Base-by-base conservation (phyloP, 1,140 invertebrate genomes). In the Apis florea region DNA sequence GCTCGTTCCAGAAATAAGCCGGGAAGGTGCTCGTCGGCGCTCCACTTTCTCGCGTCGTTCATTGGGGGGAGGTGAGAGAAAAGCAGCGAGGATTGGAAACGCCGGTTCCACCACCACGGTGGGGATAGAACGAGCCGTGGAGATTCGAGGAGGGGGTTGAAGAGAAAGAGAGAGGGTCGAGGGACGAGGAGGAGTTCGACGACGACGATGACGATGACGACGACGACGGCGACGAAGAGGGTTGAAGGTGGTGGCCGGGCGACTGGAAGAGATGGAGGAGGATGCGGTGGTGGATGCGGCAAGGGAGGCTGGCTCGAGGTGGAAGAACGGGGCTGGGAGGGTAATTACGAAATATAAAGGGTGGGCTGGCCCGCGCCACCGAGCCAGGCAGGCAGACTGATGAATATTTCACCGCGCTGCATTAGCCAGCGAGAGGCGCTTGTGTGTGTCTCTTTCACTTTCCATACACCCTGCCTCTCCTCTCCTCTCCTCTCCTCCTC, bases 261-360 rank as follows among this genome's bases (percentile, higher is more conserved):
- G 85, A 84, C 58, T 47, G 82, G 78, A 83, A 71, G 40, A 69
- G 68, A 74, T 54, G 59, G 68, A 51, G 74, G 76, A 83, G 4
- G n/a, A n/a, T n/a, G n/a, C n/a, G n/a, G 31, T 79, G 77, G 79
- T 80, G 74, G 66, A 87, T 72, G 72, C 61, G 77, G 85, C 63
- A 67, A 82, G 85, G 83, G 88, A 87, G 88, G 86, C 83, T 89
- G 85, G 85, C 80, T 90, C 77, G 87, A 84, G 85, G 88, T 86
- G 86, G 85, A 89, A 83, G 86, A 88, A 89, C 85, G 87, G 87
- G 85, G 74, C 85, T 86, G 89, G 90, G 89, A 90, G 92, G 92
- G 90, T 93, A 93, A 93, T 93, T 92, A 93, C 92, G 90, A 93
- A 93, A 93, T 92, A 92, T 92, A 93, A 92, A 93, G 92, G 92